Base-by-base conservation (phyloP, 35 echinoderm and acorn worm genomes). In the Acanthaster planci region DNA sequence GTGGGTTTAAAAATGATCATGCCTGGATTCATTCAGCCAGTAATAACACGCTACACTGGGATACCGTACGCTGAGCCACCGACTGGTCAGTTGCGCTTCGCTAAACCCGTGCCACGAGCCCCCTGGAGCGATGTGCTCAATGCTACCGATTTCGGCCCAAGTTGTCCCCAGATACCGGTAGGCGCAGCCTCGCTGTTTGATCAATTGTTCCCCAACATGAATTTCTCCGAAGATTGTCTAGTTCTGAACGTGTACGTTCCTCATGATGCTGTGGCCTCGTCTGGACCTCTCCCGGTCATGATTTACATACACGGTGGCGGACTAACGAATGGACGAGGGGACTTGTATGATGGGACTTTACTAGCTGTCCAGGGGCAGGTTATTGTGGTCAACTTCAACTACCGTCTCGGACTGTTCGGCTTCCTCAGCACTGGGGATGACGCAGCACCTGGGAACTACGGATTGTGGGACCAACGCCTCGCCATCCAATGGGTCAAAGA, bases 11-110 rank as follows among this genome's bases (percentile, higher is more conserved):
- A 15, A 18, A 15, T 15, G 16, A 56, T 56, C 1, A n/a, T 15
- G 1, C 1, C 54, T n/a, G 7, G 7, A n/a, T n/a, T n/a, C n/a
- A n/a, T 15, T 15, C 54, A 56, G 22, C 54, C 1, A 56, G 54
- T 56, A 18, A 15, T 56, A 18, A 56, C 15, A 15, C 16, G 16
- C 54, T 56, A 56, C 54, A 56, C 16, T 15, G 90, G 90, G 19
- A 88, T 92, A 77, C 90, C 90, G 8, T 92, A 92, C 86, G 90
- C 86, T 10, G 90, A 92, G 52, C 85, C 86, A 16, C 90, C 90
- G 7, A 39, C 52, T 38, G 94, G 90, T 0, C 34, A 77, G 17
- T 55, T 90, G 54, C 56, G 90, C 17, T 92, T 92, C 51, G 19
- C 60, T 40, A 60, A 60, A 54, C 78, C 90, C 1, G 36, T 56